Conservation (phyloP, 1,140 invertebrate genomes). For the Zaprionus tsacasi region DNA sequence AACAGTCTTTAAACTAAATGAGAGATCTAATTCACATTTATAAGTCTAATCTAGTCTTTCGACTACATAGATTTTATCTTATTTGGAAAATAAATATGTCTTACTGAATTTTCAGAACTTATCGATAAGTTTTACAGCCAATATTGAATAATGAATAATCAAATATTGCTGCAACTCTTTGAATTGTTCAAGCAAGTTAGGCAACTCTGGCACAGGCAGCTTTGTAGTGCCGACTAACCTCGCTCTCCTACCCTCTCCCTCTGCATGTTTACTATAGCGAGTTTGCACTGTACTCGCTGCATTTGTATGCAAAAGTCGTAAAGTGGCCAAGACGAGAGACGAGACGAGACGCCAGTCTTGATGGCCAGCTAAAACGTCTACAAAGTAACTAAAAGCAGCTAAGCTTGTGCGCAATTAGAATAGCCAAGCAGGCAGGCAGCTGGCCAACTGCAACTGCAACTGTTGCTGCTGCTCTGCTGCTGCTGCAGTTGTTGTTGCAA, state of each 20-base stretch:
- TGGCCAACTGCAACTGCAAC: slow-evolving; percentile 25
- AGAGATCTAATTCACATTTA: too few species aligned
- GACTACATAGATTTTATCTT: background rate
- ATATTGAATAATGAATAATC: background rate
- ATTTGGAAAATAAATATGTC: background rate
- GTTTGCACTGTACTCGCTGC: slow-evolving; percentile 8
- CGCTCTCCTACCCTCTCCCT: background rate
- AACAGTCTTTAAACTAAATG: background rate
- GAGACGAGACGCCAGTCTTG: slow-evolving; percentile 28
- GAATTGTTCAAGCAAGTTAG: background rate
- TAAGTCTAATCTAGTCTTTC: too few species aligned
- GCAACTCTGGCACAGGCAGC: background rate
- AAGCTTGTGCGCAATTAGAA: slow-evolving; percentile 82
- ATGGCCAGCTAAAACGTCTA: slow-evolving; percentile 77
- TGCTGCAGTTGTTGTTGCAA: slow-evolving; percentile 63
- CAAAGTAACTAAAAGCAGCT: slow-evolving; percentile 80
- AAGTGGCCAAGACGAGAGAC: slow-evolving; percentile 44
- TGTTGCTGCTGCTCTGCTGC: slow-evolving; percentile 7
- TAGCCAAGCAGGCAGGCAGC: slow-evolving; percentile 56
- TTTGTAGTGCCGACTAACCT: background rate
- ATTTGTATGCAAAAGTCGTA: slow-evolving; percentile 57
- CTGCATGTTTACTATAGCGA: background rate
- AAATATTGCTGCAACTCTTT: background rate
- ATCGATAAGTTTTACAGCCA: background rate
- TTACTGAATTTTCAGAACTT: background rate